These are phyloP conservation scores for Amblyraja radiata DNA, from an alignment of 2,797 vertebrate genomes.

Conservation along the genomic window DNA sequence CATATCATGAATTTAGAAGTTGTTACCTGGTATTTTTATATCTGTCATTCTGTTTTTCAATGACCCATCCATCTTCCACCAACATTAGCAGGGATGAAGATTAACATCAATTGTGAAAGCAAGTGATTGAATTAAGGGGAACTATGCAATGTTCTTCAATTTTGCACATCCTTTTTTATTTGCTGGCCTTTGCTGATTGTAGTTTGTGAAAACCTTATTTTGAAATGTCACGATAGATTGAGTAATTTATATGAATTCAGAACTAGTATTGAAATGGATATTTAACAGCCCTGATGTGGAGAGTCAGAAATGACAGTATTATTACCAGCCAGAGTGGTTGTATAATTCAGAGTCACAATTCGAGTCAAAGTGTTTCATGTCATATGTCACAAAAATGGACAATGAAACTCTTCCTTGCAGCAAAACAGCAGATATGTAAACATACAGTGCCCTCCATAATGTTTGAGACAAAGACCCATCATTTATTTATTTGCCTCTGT, in stretches of 20 bases:
- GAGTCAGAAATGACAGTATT: not conserved
- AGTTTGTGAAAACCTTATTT: not conserved
- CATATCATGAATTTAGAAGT: not conserved
- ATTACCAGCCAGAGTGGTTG: not conserved
- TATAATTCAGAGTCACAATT: not conserved
- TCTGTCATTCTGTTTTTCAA: not conserved
- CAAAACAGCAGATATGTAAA: too few relatives aligned
- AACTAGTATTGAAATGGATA: not conserved
- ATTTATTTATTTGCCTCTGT: too few relatives aligned
- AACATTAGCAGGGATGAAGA: not conserved
- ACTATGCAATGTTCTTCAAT: not conserved
- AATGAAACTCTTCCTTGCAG: too few relatives aligned
- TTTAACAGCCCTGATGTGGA: not conserved
- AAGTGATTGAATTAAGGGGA: not conserved
- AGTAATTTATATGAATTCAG: not conserved
- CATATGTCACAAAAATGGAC: too few relatives aligned
- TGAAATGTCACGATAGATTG: not conserved
- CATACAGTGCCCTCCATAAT: too few relatives aligned
- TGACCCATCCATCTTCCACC: not conserved
- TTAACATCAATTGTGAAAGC: not conserved
- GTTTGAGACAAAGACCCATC: too few relatives aligned
- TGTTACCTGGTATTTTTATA: not conserved
- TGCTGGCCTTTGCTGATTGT: not conserved
- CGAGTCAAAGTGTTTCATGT: not conserved
- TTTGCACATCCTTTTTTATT: not conserved